phyloP scores from a whole-genome alignment of 2,888 invertebrate species.

The Carcina quercana region DNA sequence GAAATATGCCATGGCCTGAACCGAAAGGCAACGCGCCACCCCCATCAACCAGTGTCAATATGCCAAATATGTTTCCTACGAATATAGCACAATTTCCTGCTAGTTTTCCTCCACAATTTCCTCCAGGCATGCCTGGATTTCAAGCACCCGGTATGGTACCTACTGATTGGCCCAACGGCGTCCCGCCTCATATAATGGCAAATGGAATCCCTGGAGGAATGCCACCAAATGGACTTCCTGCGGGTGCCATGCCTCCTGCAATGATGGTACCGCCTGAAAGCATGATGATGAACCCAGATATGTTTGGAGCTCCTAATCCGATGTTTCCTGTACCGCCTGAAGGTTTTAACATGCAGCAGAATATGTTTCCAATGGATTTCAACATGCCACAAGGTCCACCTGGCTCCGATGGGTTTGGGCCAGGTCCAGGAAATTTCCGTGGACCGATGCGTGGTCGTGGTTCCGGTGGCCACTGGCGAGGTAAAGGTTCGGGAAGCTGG shows the following conservation, averaged over 20 bases:
- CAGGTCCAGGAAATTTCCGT: constrained; percentile 61
- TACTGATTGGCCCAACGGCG: constrained; percentile 54
- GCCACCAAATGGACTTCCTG: constrained; percentile 39
- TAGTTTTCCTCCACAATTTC: constrained; percentile 60
- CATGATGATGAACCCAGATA: constrained; percentile 66
- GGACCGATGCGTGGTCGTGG: constrained; percentile 74
- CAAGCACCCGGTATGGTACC: constrained; percentile 52
- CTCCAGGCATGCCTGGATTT: constrained; percentile 59
- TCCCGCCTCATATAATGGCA: constrained; percentile 47
- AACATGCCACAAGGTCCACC: constrained; percentile 56
- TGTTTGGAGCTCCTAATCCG: constrained; percentile 46
- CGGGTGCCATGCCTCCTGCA: constrained; percentile 44
- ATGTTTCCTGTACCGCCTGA: constrained; percentile 54
- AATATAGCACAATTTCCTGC: constrained; percentile 60
- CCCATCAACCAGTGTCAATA: constrained; percentile 33
- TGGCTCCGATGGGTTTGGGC: constrained; percentile 47
- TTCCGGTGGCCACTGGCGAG: constrained; percentile 64
- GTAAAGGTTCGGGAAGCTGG: constrained; percentile 63
- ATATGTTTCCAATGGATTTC: constrained; percentile 67
- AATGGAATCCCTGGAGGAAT: constrained; percentile 51
- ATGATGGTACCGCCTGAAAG: constrained; percentile 64
- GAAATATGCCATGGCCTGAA: constrained; percentile 88
- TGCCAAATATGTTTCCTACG: constrained; percentile 63
- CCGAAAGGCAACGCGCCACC: constrained; percentile 80
- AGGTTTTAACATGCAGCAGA: constrained; percentile 59